These are phyloP conservation scores for Coelogynopora nodosa DNA, from an alignment of 2,888 invertebrate species.

Conservation along the genomic window DNA sequence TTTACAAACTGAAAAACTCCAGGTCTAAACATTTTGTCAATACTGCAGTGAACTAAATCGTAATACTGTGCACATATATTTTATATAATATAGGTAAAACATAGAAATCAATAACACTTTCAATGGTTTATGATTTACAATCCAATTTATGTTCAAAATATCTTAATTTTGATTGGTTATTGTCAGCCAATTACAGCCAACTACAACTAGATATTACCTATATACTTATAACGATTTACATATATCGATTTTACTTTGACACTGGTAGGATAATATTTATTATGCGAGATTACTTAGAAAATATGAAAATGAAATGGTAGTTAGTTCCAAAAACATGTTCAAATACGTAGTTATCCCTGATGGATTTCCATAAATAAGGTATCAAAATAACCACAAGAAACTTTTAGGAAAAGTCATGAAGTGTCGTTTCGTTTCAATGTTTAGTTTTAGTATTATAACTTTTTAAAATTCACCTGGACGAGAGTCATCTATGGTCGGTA, in stretches of 20 bases:
- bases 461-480: conserved; percentile 15
- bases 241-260: conserved; percentile 8
- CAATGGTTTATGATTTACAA: not conserved
- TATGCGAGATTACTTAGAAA: conserved; percentile 21
- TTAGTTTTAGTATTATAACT: conserved; percentile 10
- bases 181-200: not conserved
- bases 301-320: conserved; percentile 15
- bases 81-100: conserved; percentile 16
- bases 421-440: conserved; percentile 19
- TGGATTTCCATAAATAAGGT: conserved; percentile 24
- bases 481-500: conserved; percentile 21
- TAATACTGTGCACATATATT: conserved; percentile 27
- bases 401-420: conserved; percentile 23
- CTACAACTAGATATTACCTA: conserved; percentile 7
- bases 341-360: not conserved
- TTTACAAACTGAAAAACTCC: not conserved
- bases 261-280: conserved; percentile 28
- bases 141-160: not conserved
- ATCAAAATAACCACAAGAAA: conserved; percentile 23
- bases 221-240: not conserved
- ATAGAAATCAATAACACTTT: conserved; percentile 15
- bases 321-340: conserved; percentile 18
- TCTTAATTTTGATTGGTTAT: conserved; percentile 14
- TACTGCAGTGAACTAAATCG: not conserved
- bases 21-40: not conserved